Percentiles rank a stretch among this genome's conserved stretches.
phyloP scores from a whole-genome alignment of 2,888 invertebrate species.

The Gibbula magus region DNA sequence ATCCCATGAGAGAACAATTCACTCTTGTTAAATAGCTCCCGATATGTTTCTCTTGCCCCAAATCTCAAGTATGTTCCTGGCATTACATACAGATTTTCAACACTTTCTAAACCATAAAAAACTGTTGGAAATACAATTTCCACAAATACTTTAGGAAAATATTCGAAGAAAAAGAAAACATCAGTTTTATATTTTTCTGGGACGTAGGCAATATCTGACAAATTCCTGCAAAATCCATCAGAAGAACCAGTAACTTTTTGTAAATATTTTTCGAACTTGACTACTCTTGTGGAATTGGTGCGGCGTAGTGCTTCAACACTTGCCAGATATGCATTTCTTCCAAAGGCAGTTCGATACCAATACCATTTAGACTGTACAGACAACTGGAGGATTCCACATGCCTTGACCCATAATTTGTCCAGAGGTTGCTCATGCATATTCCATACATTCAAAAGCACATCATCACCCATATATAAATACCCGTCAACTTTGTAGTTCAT shows the following conservation, averaged over 20 bases:
- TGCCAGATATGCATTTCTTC: not conserved
- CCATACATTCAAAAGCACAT: constrained; percentile 31
- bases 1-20: not conserved
- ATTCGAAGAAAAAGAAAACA: not conserved
- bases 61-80: not conserved
- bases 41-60: not conserved
- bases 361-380: not conserved
- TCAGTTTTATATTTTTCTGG: not conserved
- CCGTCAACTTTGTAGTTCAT: too few relatives aligned
- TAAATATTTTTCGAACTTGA: not conserved
- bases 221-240: not conserved
- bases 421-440: not conserved
- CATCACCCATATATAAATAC: too few relatives aligned
- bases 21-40: not conserved
- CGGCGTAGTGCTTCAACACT: not conserved
- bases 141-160: too few relatives aligned
- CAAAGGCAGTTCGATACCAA: not conserved
- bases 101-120: too few relatives aligned
- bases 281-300: not conserved
- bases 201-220: constrained; percentile 19
- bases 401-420: not conserved
- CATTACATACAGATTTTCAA: not conserved
- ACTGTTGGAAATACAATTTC: constrained; percentile 18
- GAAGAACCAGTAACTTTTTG: not conserved
- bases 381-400: not conserved